phyloP scores from a whole-genome alignment of 2,888 invertebrate species.

The Podabrus alpinus region DNA sequence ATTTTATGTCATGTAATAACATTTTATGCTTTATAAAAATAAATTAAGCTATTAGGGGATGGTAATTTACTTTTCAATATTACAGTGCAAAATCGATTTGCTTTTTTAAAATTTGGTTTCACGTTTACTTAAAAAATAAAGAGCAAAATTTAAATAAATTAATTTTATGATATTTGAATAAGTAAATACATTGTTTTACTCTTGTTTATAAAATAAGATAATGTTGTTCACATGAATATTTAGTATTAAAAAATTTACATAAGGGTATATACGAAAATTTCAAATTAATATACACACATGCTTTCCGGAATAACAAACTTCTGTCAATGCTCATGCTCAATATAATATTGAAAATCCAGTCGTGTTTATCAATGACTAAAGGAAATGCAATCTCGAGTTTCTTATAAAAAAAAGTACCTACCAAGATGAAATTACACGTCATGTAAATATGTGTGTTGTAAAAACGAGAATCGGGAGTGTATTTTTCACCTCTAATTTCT shows the following conservation, averaged over 20 bases:
- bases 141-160: background rate
- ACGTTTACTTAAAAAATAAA: background rate
- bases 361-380: background rate
- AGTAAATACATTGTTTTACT: too few relatives aligned
- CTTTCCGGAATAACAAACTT: background rate
- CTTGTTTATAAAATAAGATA: background rate
- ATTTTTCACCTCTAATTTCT: background rate
- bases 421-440: background rate
- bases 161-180: background rate
- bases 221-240: background rate
- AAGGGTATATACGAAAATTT: background rate
- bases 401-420: background rate
- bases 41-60: background rate
- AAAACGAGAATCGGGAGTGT: background rate
- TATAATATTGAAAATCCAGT: background rate
- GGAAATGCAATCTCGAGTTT: background rate
- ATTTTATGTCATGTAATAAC: background rate
- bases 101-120: background rate
- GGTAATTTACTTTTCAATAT: background rate
- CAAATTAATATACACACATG: too few relatives aligned
- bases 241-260: background rate
- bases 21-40: background rate
- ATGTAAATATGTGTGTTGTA: background rate
- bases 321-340: too few relatives aligned
- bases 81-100: background rate